Evolutionary conservation across 2,888 invertebrate genomes (phyloP).

Genomic region (Kryphioiulus occultus): DNA sequence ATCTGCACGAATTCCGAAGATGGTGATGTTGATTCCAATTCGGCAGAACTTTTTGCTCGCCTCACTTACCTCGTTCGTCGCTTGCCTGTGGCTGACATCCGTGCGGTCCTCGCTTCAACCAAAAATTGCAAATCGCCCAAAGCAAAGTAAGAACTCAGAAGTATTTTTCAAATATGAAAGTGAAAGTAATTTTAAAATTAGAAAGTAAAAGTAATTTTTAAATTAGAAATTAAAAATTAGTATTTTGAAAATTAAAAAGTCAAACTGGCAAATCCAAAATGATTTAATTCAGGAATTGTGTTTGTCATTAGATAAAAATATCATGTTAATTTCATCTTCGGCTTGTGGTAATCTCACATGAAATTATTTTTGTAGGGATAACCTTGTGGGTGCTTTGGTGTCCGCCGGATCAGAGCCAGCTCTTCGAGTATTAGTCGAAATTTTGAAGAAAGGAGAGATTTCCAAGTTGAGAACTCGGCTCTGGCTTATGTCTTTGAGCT

Average conservation of each 20-base stretch:
- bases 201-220: no score
- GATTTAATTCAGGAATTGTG: not conserved
- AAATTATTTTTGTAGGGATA: conserved; percentile 50
- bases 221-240: no score
- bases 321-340: not conserved
- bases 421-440: conserved; percentile 55
- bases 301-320: not conserved
- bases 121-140: conserved; percentile 45
- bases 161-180: no score
- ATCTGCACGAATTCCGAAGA: conserved; percentile 56
- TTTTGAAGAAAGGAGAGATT: conserved; percentile 52
- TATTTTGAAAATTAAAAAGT: no score
- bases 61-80: conserved; percentile 56
- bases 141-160: conserved; percentile 14
- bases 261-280: not conserved
- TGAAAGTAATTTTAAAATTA: no score
- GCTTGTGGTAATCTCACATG: not conserved
- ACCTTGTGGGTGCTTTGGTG: conserved; percentile 56
- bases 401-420: conserved; percentile 54
- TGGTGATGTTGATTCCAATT: conserved; percentile 60
- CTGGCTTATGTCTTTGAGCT: conserved; percentile 45
- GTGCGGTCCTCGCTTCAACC: not conserved
- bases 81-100: conserved; percentile 39
- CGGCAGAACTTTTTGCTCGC: conserved; percentile 59
- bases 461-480: conserved; percentile 7